phyloP scores from a whole-genome alignment of 2,888 invertebrate genomes.

The Trissoscelio sp. region DNA sequence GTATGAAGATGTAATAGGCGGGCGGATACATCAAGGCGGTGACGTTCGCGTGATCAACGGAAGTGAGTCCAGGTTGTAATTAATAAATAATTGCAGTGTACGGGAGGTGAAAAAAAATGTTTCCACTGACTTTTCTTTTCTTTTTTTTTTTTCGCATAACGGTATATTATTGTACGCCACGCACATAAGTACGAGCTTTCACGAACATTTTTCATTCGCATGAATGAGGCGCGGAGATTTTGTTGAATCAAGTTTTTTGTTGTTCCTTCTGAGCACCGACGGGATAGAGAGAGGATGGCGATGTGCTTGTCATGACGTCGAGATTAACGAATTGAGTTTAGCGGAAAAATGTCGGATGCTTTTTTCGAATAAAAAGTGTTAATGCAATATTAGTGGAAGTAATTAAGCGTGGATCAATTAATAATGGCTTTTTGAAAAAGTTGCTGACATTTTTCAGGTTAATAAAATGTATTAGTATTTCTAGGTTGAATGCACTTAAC shows the following conservation, averaged over 20 bases:
- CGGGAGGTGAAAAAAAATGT: neutral
- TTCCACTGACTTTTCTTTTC: neutral
- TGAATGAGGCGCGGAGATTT: constrained; percentile 40
- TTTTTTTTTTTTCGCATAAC: constrained; percentile 16
- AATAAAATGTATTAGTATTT: neutral
- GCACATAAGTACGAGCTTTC: constrained; percentile 32
- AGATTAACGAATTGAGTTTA: constrained; percentile 48
- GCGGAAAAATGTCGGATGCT: constrained; percentile 30
- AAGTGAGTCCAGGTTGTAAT: constrained; percentile 47
- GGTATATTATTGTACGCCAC: constrained; percentile 38
- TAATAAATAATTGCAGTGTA: constrained; percentile 59
- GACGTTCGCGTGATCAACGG: constrained; percentile 62
- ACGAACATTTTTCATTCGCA: constrained; percentile 42
- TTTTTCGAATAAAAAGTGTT: constrained; percentile 21
- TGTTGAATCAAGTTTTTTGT: constrained; percentile 54
- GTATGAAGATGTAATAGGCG: constrained; percentile 60
- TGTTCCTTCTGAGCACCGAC: constrained; percentile 3
- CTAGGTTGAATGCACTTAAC: neutral
- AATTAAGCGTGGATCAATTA: constrained; percentile 36
- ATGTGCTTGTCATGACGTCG: constrained; percentile 48
- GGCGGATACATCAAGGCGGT: constrained; percentile 45
- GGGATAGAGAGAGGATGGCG: constrained; percentile 4
- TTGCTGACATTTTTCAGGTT: neutral
- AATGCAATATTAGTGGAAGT: constrained; percentile 20
- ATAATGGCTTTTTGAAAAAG: constrained; percentile 5